Evolutionary conservation across 2,113 vertebrate genomes (phyloP).

Genomic region (Chauna torquata): DNA sequence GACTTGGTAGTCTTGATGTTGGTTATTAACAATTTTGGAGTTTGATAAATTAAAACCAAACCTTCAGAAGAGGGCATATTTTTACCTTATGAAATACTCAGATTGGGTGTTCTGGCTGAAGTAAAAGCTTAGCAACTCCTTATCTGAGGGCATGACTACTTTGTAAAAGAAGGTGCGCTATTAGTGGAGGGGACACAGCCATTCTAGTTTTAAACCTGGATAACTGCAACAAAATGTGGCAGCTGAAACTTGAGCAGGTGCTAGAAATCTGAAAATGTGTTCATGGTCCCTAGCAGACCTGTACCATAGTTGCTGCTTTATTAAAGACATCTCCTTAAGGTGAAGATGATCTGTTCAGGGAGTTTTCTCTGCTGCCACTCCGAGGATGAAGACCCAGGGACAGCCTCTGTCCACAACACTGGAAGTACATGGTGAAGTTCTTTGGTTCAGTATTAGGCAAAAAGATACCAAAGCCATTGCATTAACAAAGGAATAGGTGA

Average conservation of each 20-base stretch:
- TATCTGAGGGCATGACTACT: background rate
- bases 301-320: background rate
- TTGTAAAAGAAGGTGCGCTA: background rate
- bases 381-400: background rate
- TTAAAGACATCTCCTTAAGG: background rate
- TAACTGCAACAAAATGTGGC: background rate
- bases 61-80: background rate
- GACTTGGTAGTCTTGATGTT: background rate
- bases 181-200: background rate
- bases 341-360: background rate
- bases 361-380: background rate
- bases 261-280: background rate
- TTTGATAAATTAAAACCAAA: background rate
- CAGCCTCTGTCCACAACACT: background rate
- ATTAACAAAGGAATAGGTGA: background rate
- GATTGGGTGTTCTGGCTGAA: background rate
- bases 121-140: background rate
- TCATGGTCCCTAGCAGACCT: background rate
- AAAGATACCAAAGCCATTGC: rapidly evolving
- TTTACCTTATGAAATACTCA: background rate
- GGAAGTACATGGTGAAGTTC: background rate
- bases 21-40: background rate
- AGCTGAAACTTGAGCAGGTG: background rate
- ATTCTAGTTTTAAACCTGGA: background rate
- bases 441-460: background rate